phyloP scores from a whole-genome alignment of 2,797 vertebrate genomes.

The Semotilus atromaculatus region DNA sequence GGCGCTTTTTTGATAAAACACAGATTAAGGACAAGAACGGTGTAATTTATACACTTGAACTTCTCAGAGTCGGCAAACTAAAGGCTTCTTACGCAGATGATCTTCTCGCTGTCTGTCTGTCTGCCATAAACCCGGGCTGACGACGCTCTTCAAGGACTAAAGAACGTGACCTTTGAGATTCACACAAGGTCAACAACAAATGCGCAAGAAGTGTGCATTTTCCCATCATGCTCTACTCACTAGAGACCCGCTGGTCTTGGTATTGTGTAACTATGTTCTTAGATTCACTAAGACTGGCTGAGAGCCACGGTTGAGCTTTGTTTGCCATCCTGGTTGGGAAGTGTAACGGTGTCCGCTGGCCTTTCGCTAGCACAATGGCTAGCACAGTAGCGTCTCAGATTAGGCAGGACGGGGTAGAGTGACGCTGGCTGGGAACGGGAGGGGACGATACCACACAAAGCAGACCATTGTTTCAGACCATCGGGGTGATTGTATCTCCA shows the following conservation, averaged over 20 bases:
- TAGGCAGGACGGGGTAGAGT: slow-evolving; percentile 67
- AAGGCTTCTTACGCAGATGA: slow-evolving; percentile 25
- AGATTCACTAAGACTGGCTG: slow-evolving; percentile 61
- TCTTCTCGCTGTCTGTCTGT: neutral
- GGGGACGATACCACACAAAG: slow-evolving; percentile 75
- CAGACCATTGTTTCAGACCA: slow-evolving; percentile 70
- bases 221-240: slow-evolving; percentile 55
- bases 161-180: slow-evolving; percentile 21
- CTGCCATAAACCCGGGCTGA: neutral
- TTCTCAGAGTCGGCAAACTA: slow-evolving; percentile 51
- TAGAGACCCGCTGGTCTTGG: slow-evolving; percentile 57
- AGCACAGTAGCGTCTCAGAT: slow-evolving; percentile 72
- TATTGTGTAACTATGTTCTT: slow-evolving; percentile 61
- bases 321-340: slow-evolving; percentile 70
- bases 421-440: slow-evolving; percentile 61
- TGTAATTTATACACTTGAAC: slow-evolving; percentile 57
- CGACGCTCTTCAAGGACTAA: slow-evolving; percentile 3
- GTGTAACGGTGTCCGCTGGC: slow-evolving; percentile 73
- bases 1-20: slow-evolving; percentile 27
- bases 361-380: slow-evolving; percentile 78
- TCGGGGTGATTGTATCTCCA: slow-evolving; percentile 72
- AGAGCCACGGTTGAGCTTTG: slow-evolving; percentile 51
- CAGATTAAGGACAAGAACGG: slow-evolving; percentile 27
- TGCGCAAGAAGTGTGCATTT: slow-evolving; percentile 50
- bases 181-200: slow-evolving; percentile 34